phyloP scores from a whole-genome alignment of 2,113 vertebrate species.

The Sitta europaea region DNA sequence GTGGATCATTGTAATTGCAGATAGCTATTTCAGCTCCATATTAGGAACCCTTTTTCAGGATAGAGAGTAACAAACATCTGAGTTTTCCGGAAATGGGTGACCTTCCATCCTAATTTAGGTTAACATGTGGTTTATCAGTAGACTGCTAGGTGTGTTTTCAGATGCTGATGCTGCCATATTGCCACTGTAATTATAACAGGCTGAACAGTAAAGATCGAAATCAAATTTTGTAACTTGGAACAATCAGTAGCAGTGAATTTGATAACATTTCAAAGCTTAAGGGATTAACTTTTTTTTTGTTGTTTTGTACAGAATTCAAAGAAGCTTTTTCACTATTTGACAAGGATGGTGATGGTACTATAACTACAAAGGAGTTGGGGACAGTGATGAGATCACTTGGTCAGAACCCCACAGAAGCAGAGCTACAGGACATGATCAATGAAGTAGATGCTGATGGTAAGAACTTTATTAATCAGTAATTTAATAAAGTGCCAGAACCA shows the following conservation, averaged over 20 bases:
- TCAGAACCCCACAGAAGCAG: slow-evolving; percentile 97
- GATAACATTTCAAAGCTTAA: not conserved
- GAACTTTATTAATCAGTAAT: not conserved
- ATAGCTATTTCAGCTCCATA: not conserved
- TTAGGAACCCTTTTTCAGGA: not conserved
- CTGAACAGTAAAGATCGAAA: not conserved
- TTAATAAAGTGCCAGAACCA: not conserved
- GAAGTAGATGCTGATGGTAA: slow-evolving; percentile 98
- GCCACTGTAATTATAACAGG: not conserved
- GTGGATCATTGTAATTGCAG: not conserved
- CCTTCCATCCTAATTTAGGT: not conserved
- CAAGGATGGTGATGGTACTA: slow-evolving; percentile 99
- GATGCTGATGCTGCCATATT: not conserved
- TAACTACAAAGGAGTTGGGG: slow-evolving; percentile 99
- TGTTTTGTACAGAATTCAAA: slow-evolving; percentile 91
- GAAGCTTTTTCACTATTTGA: slow-evolving; percentile 99
- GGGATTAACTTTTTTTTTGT: not conserved
- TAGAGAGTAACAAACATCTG: not conserved
- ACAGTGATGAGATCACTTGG: slow-evolving; percentile 98
- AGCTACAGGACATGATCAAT: slow-evolving; percentile 99
- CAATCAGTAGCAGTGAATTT: not conserved
- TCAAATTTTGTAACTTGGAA: not conserved
- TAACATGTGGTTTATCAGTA: not conserved
- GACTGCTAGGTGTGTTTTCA: not conserved
- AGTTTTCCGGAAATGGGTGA: not conserved